Conservation (phyloP, 1,140 invertebrate genomes). For the Glomeris maerens region DNA sequence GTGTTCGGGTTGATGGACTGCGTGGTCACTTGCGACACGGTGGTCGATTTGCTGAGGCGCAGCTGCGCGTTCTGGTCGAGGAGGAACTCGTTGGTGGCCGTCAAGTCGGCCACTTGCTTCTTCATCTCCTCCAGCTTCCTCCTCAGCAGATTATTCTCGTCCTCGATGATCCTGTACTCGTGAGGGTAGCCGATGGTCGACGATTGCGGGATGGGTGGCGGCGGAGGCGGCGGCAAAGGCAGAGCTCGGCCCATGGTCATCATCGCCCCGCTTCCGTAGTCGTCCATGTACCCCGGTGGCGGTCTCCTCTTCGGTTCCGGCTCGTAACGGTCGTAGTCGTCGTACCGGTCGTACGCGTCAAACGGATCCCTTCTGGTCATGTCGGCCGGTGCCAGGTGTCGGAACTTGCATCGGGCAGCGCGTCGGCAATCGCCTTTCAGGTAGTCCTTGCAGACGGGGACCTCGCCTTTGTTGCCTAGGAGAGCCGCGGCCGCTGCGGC, state of each 20-base stretch:
- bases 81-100: constrained; percentile 66
- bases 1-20: constrained; percentile 13
- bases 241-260: too few species aligned
- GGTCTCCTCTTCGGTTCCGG: constrained; percentile 21
- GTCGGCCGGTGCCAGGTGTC: constrained; percentile 33
- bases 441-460: constrained; percentile 59
- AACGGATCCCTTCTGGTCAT: constrained; percentile 6
- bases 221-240: constrained; percentile 27
- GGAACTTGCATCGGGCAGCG: constrained; percentile 38
- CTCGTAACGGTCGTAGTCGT: constrained; percentile 18
- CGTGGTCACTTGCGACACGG: constrained; percentile 17
- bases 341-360: constrained; percentile 14
- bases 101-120: constrained; percentile 46
- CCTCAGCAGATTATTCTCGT: constrained; percentile 53
- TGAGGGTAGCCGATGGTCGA: constrained; percentile 3
- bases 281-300: constrained; percentile 10
- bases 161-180: constrained; percentile 38
- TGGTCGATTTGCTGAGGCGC: constrained; percentile 45
- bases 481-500: not conserved
- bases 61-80: constrained; percentile 64
- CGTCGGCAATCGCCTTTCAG: constrained; percentile 54
- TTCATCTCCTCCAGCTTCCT: constrained; percentile 58
- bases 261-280: not conserved
- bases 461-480: constrained; percentile 24
- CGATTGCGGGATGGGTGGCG: constrained; percentile 11